Conservation (phyloP, 2,113 vertebrate genomes). For the Petrocephalus zakoni region DNA sequence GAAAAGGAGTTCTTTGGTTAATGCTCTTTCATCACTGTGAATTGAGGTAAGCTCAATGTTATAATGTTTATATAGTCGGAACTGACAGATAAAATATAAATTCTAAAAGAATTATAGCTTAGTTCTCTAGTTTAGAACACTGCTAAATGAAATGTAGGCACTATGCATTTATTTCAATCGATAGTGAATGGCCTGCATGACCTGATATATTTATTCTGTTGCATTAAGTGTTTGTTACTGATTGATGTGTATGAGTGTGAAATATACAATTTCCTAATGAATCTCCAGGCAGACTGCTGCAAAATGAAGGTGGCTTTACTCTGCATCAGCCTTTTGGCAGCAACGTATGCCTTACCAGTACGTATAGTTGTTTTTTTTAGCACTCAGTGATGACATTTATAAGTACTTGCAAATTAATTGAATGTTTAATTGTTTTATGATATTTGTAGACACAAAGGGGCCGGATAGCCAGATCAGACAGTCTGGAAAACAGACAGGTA, state of each 20-base stretch:
- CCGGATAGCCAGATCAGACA: neutral
- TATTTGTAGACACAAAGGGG: neutral
- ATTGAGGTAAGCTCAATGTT: conserved; percentile 5
- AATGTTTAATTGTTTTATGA: neutral
- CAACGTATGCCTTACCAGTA: conserved; percentile 12
- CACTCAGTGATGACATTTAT: neutral
- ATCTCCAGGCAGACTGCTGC: neutral
- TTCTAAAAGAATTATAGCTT: neutral
- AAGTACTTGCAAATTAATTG: neutral
- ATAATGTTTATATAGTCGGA: neutral
- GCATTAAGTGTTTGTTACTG: neutral
- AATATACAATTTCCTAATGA: neutral
- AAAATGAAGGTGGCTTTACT: conserved; percentile 14
- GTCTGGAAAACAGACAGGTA: conserved; percentile 12
- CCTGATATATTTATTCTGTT: neutral
- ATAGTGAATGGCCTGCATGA: neutral
- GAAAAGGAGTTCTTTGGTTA: neutral
- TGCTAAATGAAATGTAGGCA: neutral
- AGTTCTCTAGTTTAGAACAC: neutral
- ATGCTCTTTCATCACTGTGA: neutral
- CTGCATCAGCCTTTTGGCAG: conserved; percentile 14
- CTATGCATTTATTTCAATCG: neutral
- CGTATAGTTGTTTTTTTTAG: neutral
- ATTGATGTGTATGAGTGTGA: neutral
- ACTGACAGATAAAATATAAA: neutral